These are phyloP conservation scores for Esox niger DNA, from an alignment of 2,113 vertebrate genomes.

Conservation along the genomic window DNA sequence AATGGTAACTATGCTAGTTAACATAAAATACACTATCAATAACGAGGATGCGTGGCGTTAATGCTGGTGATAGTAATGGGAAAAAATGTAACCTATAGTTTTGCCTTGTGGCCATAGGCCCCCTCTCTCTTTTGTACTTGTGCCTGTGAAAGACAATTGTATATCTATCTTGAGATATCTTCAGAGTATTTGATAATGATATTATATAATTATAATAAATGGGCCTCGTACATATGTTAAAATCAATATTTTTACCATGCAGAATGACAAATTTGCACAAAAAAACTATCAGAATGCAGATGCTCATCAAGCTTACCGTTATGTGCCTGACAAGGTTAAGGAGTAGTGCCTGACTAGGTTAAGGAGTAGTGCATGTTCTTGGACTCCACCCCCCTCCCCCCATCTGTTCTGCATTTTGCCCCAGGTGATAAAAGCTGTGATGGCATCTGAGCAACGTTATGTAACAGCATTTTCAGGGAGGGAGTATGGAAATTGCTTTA, in stretches of 20 bases:
- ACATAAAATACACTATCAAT: no score
- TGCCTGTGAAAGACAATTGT: background rate
- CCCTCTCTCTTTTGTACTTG: background rate
- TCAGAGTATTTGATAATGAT: background rate
- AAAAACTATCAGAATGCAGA: no score
- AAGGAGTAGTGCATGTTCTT: background rate
- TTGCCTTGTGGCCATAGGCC: background rate
- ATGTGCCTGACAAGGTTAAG: background rate
- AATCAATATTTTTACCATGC: no score
- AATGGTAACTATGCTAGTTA: no score
- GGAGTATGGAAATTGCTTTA: background rate
- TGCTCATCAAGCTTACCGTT: no score
- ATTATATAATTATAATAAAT: background rate
- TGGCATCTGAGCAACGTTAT: background rate
- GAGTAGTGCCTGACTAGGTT: background rate
- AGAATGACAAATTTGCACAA: no score
- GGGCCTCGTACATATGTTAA: no score
- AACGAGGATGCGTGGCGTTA: no score
- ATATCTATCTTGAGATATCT: no score
- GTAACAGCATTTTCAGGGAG: background rate
- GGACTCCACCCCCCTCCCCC: background rate
- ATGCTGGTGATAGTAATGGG: no score
- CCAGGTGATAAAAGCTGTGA: background rate
- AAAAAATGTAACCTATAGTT: background rate
- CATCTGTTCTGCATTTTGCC: background rate